Evolutionary conservation across 2,113 vertebrate species (phyloP).

Genomic region (Struthidea cinerea): DNA sequence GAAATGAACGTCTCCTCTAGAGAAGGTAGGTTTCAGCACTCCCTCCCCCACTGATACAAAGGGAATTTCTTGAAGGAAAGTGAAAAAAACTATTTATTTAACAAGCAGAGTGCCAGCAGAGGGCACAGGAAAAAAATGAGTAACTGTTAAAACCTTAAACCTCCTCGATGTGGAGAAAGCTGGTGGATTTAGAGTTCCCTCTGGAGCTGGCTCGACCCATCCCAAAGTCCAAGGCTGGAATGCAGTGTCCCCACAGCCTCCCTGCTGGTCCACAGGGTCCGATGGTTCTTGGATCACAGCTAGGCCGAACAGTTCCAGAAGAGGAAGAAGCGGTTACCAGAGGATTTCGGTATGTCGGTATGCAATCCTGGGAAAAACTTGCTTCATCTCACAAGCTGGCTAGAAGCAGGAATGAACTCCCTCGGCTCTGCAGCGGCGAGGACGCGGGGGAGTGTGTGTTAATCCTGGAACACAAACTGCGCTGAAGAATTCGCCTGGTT

Average conservation of each 20-base stretch:
- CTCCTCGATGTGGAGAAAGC: background rate
- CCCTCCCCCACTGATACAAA: background rate
- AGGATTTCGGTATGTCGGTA: background rate
- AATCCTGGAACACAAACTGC: background rate
- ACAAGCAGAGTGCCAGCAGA: background rate
- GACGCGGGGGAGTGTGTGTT: background rate
- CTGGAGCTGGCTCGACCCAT: background rate
- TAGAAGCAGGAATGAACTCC: background rate
- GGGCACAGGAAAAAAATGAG: background rate
- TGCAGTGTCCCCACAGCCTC: fast-evolving
- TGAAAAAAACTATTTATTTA: background rate
- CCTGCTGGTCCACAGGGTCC: background rate
- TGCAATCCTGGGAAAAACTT: background rate
- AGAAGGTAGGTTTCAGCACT: background rate
- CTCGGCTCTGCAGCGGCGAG: background rate
- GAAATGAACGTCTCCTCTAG: background rate
- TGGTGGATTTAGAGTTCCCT: background rate
- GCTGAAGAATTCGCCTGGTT: background rate
- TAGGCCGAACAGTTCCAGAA: background rate
- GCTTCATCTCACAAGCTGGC: background rate
- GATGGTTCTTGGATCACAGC: background rate
- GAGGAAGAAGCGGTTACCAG: background rate
- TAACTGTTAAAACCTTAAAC: background rate
- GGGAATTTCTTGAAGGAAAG: background rate
- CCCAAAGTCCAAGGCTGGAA: background rate